Conservation (phyloP, 92 coral and sea anemone species). For the Epizoanthus ramosus region DNA sequence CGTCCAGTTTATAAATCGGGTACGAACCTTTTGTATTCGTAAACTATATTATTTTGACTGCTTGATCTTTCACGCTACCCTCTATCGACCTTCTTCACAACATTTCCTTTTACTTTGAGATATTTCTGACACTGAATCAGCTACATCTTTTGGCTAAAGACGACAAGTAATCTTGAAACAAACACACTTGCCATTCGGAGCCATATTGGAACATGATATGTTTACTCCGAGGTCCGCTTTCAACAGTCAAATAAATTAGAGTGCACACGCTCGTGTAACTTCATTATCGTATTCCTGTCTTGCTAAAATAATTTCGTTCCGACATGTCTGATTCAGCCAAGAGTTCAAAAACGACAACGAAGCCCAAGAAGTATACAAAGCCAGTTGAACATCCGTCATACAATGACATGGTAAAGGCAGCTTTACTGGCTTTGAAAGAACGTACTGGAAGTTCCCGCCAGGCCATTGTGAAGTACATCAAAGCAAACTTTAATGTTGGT, state of each 20-base stretch:
- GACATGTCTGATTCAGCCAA: conserved; percentile 13
- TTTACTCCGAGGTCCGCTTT: too few species aligned
- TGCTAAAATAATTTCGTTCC: conserved; percentile 8
- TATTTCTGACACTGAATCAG: conserved; percentile 15
- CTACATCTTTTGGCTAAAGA: conserved; percentile 33
- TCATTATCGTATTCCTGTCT: background rate
- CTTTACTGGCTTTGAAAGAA: too few species aligned
- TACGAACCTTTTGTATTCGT: conserved; percentile 18
- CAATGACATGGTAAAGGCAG: too few species aligned
- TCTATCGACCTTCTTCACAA: conserved; percentile 37
- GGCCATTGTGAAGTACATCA: too few species aligned
- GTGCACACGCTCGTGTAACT: too few species aligned
- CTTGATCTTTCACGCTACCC: conserved; percentile 19
- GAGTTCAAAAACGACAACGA: too few species aligned
- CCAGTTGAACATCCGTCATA: too few species aligned
- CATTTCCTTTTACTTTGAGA: background rate
- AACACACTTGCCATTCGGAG: conserved; percentile 33
- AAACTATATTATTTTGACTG: conserved; percentile 26
- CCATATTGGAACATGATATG: background rate
- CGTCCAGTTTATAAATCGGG: conserved; percentile 35
- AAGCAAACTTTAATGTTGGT: too few species aligned
- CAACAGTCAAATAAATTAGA: too few species aligned
- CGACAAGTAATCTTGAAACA: conserved; percentile 36
- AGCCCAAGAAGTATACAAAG: too few species aligned
- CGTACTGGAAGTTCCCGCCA: too few species aligned